Conservation (phyloP, 2,113 vertebrate genomes). For the Gambusia holbrooki region DNA sequence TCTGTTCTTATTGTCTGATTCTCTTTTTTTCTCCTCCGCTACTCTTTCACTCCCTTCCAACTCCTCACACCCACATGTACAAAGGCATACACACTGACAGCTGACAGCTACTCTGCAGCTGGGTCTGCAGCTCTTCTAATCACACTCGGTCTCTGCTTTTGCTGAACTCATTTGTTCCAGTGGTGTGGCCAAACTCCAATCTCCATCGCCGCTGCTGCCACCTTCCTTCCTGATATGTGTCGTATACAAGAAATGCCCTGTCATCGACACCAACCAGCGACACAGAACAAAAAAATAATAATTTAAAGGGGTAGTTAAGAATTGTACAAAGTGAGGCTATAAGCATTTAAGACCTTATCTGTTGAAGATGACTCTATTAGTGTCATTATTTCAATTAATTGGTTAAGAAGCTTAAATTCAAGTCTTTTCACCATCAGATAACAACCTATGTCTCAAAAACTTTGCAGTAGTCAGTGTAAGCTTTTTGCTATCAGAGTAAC, state of each 20-base stretch:
- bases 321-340: not conserved
- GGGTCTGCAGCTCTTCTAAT: conserved; percentile 64
- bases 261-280: conserved; percentile 22
- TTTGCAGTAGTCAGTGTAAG: not conserved
- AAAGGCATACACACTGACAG: conserved; percentile 47
- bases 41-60: not conserved
- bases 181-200: conserved; percentile 66
- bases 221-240: conserved; percentile 40
- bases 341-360: not conserved
- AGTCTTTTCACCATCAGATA: too few relatives aligned
- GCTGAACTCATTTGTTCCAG: conserved; percentile 78
- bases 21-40: not conserved
- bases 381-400: too few relatives aligned
- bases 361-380: not conserved
- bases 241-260: conserved; percentile 20
- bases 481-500: not conserved
- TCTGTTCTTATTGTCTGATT: conserved; percentile 16
- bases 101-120: conserved; percentile 46
- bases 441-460: too few relatives aligned
- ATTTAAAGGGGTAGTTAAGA: not conserved
- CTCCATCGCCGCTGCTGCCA: conserved; percentile 55
- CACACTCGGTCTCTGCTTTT: conserved; percentile 57
- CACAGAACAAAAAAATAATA: not conserved
- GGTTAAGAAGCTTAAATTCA: too few relatives aligned
- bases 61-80: conserved; percentile 32